Base-by-base conservation (phyloP, 2,888 invertebrate species). In the Macrophya alboannulata region DNA sequence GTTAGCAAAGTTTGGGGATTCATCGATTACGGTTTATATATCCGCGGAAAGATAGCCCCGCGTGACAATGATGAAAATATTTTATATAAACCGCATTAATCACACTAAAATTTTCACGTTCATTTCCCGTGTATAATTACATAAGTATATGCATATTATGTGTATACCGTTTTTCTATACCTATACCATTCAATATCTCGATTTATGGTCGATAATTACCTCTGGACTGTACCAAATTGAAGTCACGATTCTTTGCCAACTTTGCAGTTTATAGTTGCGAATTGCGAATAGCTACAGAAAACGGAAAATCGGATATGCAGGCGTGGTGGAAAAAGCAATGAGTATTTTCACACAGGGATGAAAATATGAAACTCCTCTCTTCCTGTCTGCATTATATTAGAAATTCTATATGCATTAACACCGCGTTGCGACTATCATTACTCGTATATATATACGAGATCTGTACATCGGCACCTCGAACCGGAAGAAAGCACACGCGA, bases 1-100 rank as follows among this genome's bases (percentile, higher is more conserved):
- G 62, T 62, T 62, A 62, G 62, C 25, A 12, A 25, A 25, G 62
- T 62, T 62, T 62, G 62, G 25, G n/a, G 25, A 62, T 62, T 62
- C 62, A 62, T 62, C 62, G 25, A 62, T 62, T 62, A 62, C 62
- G 15, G 48, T 9, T 48, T 4, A 48, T 5, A 8, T n/a, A 55
- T 55, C 55, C 55, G 55, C 8, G n/a, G n/a, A 55, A 55, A n/a
- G 55, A 55, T n/a, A 55, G n/a, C 55, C 31, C 31, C 31, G 31
- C 3, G 1, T 25, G 25, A 9, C 62, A 4, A 31, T 25, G 62
- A 62, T 62, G 62, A 62, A 62, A 62, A 62, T 62, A 62, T 62
- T 62, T 25, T 21, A 21, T 31, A 31, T 31, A 31, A 8, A 55
- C 6, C 55, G 55, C 55, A 6, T n/a, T 55, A 55, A 55, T 55